Conservation (phyloP, 2,797 vertebrate species). For the Melanotaenia maccullochi region DNA sequence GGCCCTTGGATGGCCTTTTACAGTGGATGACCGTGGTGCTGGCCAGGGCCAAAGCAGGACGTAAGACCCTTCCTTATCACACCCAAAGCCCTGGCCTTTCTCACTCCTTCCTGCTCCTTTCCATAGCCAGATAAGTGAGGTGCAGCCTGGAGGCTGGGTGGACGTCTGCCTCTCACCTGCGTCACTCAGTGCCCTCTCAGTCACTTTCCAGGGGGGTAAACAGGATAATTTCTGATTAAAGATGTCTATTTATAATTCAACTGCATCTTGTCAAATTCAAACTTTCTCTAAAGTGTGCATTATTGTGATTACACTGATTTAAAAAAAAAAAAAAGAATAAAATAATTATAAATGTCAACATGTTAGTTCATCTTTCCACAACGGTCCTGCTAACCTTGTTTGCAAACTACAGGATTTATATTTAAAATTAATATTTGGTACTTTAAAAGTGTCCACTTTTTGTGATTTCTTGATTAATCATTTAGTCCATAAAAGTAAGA, state of each 20-base stretch:
- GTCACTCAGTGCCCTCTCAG: conserved; percentile 84
- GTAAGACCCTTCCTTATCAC: conserved; percentile 89
- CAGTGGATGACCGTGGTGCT: conserved; percentile 65
- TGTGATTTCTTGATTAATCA: not conserved
- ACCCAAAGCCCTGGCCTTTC: conserved; percentile 86
- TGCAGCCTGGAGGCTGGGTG: conserved; percentile 76
- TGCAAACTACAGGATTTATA: no score
- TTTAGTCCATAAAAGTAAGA: not conserved
- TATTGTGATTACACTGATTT: not conserved
- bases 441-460: not conserved
- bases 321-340: not conserved
- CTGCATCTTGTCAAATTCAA: not conserved
- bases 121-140: conserved; percentile 75
- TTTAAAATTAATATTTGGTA: no score
- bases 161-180: conserved; percentile 85
- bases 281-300: not conserved
- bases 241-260: not conserved
- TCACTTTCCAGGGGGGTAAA: conserved; percentile 74
- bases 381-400: not conserved
- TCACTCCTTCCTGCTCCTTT: conserved; percentile 78
- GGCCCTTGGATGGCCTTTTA: conserved; percentile 84
- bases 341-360: not conserved
- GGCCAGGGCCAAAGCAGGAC: conserved; percentile 68
- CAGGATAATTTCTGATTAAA: conserved; percentile 66
- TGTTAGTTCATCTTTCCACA: not conserved